phyloP scores from a whole-genome alignment of 1,140 invertebrate species.

The Linepithema humile region DNA sequence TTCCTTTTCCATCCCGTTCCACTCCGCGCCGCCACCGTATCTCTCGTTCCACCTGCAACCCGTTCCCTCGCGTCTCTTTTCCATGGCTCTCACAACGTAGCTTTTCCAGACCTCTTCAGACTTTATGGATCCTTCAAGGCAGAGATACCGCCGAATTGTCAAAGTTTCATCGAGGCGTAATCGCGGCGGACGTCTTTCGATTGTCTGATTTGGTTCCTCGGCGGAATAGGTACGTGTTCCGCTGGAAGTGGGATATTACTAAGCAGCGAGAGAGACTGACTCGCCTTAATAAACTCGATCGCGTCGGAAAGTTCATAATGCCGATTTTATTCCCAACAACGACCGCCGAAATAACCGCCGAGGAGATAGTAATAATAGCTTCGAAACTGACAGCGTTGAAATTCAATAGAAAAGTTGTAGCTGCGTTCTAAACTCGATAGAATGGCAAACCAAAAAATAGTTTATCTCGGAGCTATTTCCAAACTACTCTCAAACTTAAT shows the following conservation, averaged over 20 bases:
- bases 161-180: slow-evolving; percentile 48
- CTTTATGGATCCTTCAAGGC: slow-evolving; percentile 20
- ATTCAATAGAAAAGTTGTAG: slow-evolving; percentile 51
- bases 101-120: slow-evolving; percentile 36
- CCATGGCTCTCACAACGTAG: neutral
- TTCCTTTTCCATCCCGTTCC: neutral
- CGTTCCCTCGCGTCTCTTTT: slow-evolving; percentile 7
- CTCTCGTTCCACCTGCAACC: slow-evolving; percentile 36
- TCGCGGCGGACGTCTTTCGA: neutral
- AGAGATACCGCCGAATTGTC: slow-evolving; percentile 43
- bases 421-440: slow-evolving; percentile 37
- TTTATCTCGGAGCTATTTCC: slow-evolving; percentile 48
- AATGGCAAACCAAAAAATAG: slow-evolving; percentile 38
- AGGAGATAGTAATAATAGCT: slow-evolving; percentile 39
- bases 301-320: neutral
- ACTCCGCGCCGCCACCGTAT: neutral
- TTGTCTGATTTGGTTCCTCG: neutral
- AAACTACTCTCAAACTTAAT: slow-evolving; percentile 44
- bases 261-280: neutral
- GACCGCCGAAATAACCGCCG: slow-evolving; percentile 26
- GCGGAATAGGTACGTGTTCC: neutral
- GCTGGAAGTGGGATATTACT: neutral
- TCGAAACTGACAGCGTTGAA: slow-evolving; percentile 36
- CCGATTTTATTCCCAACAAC: neutral
- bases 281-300: slow-evolving; percentile 9